A percentile compares a stretch with the other conserved stretches of the same genome.
phyloP scores from a whole-genome alignment of 1,140 invertebrate genomes.

The Achroia grisella region DNA sequence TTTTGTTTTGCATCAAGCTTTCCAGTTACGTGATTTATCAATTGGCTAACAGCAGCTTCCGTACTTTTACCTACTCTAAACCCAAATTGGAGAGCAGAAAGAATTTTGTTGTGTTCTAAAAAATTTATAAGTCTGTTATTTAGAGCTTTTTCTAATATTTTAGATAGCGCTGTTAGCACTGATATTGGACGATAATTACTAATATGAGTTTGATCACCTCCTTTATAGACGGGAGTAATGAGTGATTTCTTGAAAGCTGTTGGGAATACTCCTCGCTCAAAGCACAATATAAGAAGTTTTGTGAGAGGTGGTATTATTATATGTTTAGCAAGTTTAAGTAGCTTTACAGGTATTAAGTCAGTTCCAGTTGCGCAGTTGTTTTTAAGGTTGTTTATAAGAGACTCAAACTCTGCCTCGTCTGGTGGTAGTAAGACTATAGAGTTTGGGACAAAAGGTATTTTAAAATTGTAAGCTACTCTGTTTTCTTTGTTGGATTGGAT shows the following conservation, averaged over 20 bases:
- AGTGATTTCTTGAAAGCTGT: neutral
- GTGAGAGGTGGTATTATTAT: constrained; percentile 3
- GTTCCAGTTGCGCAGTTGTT: constrained; percentile 11
- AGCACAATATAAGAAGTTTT: constrained; percentile 1
- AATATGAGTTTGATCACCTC: neutral
- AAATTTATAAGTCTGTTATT: constrained; percentile 5
- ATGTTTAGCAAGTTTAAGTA: neutral
- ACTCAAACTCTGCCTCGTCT: neutral
- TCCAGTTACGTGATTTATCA: neutral
- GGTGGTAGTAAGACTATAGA: constrained; percentile 1
- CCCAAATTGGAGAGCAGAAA: constrained; percentile 1
- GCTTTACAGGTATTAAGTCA: constrained; percentile 6
- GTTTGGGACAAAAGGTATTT: too few relatives aligned
- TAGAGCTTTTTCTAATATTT: constrained; percentile 7
- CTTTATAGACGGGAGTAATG: constrained; percentile 5
- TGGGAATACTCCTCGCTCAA: constrained; percentile 5
- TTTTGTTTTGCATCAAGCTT: neutral
- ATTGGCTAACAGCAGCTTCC: neutral
- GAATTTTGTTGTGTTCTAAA: constrained; percentile 4
- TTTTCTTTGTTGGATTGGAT: too few relatives aligned
- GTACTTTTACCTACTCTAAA: neutral
- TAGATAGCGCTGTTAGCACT: constrained; percentile 5
- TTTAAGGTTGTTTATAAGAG: constrained; percentile 5
- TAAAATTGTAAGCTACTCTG: too few relatives aligned
- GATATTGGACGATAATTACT: constrained; percentile 2